Evolutionary conservation across 53 echinoderm and acorn worm genomes (phyloP), one percentile per base, ranked within the genome.

Genomic region (Paracentrotus lividus): DNA sequence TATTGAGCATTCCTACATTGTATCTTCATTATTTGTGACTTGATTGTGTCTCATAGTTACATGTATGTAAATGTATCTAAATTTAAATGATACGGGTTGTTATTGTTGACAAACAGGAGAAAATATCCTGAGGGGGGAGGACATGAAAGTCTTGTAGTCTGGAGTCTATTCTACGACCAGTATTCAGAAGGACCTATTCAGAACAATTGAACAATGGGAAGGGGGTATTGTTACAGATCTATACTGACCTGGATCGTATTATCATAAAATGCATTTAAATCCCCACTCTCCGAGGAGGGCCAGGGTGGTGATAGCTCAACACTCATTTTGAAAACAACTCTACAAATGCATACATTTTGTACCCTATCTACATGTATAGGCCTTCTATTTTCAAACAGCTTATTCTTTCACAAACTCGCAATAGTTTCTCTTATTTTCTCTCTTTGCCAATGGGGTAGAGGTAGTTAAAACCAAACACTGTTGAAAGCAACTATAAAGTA

Each of bases 191-290:
- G 18, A n/a, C n/a, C n/a, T n/a, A n/a, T n/a, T n/a, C 76, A 0
- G n/a, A 81, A 81, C 81, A 81, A 81, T 26, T 26, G 81, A 81
- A 81, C 81, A 81, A 81, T 81, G 81, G 81, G 47, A 81, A 26
- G 47, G 81, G 81, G 81, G 49, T 47, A 81, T 27, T 81, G 42
- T 5, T 38, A 76, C n/a, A 76, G 36, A 76, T n/a, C n/a, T n/a
- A n/a, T 5, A 81, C 81, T 47, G 81, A 81, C 81, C 81, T 81
- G 49, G 49, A 81, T 5, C 81, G 44, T 8, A 26, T 78, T 45
- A 45, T 21, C 81, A 43, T 78, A 47, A 45, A 78, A 78, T 42
- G 32, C 23, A 23, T 44, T 42, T 18, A 42, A 21, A 69, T 13
- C 6, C 16, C 34, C 34, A 10, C 32, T 34, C 34, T 34, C 36